Evolutionary conservation across 2,797 vertebrate species (phyloP), one percentile per base, ranked within the genome.

Genomic region (Microcaecilia unicolor): DNA sequence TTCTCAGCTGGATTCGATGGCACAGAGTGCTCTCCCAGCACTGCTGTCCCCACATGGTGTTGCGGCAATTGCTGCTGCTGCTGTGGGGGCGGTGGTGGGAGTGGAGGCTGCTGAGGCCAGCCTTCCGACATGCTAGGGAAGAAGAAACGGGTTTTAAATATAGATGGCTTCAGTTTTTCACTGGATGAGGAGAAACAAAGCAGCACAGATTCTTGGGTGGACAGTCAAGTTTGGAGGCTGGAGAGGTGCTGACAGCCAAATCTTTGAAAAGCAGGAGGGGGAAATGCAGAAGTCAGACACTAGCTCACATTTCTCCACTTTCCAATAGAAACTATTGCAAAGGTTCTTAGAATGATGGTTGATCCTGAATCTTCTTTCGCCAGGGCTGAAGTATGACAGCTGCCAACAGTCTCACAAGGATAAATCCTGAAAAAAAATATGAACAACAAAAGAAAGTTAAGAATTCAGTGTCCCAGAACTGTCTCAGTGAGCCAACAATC

Each of bases 21-120:
- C 37, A 99, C 80, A 25, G 90, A 74, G 70, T 97, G 94, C 37
- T 97, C 94, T 0, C 89, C 83, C 2, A 89, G 85, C 45, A 92
- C 58, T 0, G 90, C 83, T n/a, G 88, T 72, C 10, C 90, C 93
- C 2, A 88, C 28, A 28, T 97, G 94, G 64, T 97, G 93, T 60
- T 94, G 90, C 7, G 70, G 72, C 48, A 88, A 93, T 2, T 88
- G 78, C 0, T 54, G 61, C 48, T 88, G 93, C 2, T 88, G 78
- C 0, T 54, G 61, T 16, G 56, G 62, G 0, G 51, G 58, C 0
- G 48, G 54, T 4, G 67, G 61, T 10, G 40, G 37, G 2, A 42
- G 42, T 0, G 59, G 51, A 0, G 59, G 80, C 48, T 78, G 78
- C 48, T 77, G 76, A 10, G 44, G 26, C 83, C 83, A 85, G 60